A percentile compares a stretch with the other conserved stretches of the same genome.
Evolutionary conservation across 2,113 vertebrate species (phyloP).

Genomic region (Tapirus terrestris): DNA sequence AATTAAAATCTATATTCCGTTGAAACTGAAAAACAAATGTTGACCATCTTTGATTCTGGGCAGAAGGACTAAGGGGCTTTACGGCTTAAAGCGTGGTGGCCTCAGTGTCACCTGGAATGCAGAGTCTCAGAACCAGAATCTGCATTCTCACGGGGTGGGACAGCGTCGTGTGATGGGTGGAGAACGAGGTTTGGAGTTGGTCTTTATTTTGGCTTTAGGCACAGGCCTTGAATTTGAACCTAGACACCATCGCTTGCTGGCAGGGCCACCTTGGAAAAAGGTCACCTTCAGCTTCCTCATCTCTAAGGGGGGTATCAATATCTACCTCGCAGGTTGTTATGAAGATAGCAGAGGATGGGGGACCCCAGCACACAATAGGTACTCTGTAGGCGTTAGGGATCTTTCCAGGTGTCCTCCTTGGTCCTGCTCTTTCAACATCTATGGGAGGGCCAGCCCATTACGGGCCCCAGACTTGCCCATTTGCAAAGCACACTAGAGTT

Average conservation of each 20-base stretch:
- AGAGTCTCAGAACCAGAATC: neutral
- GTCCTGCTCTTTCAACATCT: rapidly evolving
- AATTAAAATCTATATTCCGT: neutral
- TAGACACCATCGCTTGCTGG: neutral
- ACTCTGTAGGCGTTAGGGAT: no score
- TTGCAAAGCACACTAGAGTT: neutral
- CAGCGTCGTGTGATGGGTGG: rapidly evolving
- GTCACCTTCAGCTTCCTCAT: neutral
- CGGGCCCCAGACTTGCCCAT: neutral
- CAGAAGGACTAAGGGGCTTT: neutral
- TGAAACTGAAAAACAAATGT: neutral
- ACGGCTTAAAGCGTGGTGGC: rapidly evolving
- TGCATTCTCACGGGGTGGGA: neutral
- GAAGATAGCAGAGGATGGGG: neutral
- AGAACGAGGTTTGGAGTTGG: no score
- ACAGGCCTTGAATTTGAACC: neutral
- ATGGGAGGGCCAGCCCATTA: rapidly evolving
- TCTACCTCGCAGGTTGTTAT: neutral
- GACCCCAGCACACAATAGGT: neutral
- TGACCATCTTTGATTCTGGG: neutral
- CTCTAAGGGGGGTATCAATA: neutral
- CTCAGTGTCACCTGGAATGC: neutral
- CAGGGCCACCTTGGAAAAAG: neutral
- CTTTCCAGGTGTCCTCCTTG: neutral
- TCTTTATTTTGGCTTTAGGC: neutral